Conservation (phyloP, 2,113 vertebrate species). For the Crotalus horridus region DNA sequence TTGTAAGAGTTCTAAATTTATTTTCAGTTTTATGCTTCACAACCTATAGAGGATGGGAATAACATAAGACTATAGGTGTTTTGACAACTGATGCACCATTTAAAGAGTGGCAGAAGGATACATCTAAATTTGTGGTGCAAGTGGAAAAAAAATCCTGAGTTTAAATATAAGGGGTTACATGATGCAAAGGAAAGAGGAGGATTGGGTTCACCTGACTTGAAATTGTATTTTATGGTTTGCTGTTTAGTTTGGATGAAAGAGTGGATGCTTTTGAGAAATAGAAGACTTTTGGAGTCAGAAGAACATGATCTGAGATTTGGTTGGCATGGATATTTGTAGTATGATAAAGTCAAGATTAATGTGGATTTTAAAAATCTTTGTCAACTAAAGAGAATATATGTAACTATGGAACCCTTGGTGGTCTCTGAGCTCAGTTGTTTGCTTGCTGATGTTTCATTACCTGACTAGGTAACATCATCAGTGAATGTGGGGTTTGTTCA, state of each 20-base stretch:
- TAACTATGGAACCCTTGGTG: background rate
- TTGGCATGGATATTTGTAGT: background rate
- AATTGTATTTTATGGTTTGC: background rate
- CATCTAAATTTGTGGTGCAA: background rate
- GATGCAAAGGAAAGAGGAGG: background rate
- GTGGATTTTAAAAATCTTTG: background rate
- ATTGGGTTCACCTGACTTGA: background rate
- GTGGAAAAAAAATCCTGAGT: background rate
- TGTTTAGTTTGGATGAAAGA: background rate
- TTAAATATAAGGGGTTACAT: background rate
- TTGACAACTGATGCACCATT: background rate
- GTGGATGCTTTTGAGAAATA: background rate
- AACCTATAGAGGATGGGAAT: background rate
- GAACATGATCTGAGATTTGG: background rate
- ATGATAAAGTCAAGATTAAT: background rate
- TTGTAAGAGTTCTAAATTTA: background rate
- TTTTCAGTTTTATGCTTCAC: background rate
- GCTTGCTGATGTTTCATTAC: background rate
- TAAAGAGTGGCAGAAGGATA: background rate
- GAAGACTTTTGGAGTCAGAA: background rate
- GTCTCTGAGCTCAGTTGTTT: background rate
- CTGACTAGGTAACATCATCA: background rate
- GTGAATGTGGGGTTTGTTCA: background rate
- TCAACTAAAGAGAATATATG: background rate
- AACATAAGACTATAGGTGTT: background rate